Base-by-base conservation (phyloP, 2,888 invertebrate species). In the Pharmacophagus antenor region DNA sequence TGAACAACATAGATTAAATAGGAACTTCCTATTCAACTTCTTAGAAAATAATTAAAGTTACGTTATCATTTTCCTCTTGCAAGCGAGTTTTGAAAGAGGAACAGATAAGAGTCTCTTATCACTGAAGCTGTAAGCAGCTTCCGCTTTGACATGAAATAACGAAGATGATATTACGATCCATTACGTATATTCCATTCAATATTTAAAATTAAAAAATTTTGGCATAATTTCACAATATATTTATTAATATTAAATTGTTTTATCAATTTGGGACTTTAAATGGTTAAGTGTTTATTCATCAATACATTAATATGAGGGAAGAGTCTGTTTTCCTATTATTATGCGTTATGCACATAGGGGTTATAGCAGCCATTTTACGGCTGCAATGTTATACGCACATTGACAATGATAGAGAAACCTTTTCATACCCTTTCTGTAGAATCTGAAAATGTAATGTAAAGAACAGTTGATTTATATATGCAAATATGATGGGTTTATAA, bases 11-110 rank as follows among this genome's bases (percentile, higher is more conserved):
- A 31, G 31, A 31, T 31, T 31, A 31, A 31, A 31, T 31, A 31
- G 31, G n/a, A 31, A 27, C 27, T 27, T 27, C 10, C 27, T 10
- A 27, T 27, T 27, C 7, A 27, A 51, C 15, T 49, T 46, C 51
- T 46, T 15, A 22, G 44, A 8, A 58, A 44, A 52, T 58, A 52
- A 58, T 52, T 58, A 58, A 58, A 51, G 46, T 58, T 52, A 8
- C 46, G 31, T 58, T 51, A 58, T 58, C 58, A 23, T 17, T 22
- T 37, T 58, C 20, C 21, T 8, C 23, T 58, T 46, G 18, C 57
- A 46, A 50, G 50, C 49, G n/a, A 25, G 48, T 37, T 58, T 44
- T 46, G 20, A 52, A 52, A 52, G 46, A 18, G 27, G 20, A 18
- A 53, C 15, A 46, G 58, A 58, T 52, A 58, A 58, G 37, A 2